Evolutionary conservation across 2,888 invertebrate genomes (phyloP).

Genomic region (Alitta virens): DNA sequence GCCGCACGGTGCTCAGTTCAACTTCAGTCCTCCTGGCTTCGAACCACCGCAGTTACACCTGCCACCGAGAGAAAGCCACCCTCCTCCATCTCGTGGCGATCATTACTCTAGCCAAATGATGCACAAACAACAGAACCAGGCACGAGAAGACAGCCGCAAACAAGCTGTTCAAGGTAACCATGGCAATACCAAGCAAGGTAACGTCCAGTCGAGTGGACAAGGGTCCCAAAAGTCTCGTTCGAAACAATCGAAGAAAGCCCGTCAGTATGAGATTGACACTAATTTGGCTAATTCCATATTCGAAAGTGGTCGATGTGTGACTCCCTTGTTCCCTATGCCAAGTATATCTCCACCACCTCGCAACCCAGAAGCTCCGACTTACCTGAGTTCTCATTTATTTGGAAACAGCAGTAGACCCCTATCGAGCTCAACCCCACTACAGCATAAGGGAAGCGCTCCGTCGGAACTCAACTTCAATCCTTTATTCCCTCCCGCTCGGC

Average conservation of each 20-base stretch:
- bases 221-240: neutral
- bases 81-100: neutral
- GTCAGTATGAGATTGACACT: slow-evolving; percentile 41
- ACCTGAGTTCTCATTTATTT: slow-evolving; percentile 46
- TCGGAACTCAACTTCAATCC: slow-evolving; percentile 40
- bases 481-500: slow-evolving; percentile 41
- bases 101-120: neutral
- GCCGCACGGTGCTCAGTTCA: neutral
- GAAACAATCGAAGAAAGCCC: slow-evolving; percentile 24
- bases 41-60: slow-evolving; percentile 10
- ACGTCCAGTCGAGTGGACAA: neutral
- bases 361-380: slow-evolving; percentile 45
- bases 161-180: neutral
- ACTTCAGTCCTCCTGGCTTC: slow-evolving; percentile 2
- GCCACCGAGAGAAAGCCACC: neutral
- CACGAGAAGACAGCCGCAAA: neutral
- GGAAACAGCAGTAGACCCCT: slow-evolving; percentile 38
- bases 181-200: neutral
- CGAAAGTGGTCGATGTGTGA: slow-evolving; percentile 36
- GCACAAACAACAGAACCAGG: neutral
- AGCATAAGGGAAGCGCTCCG: slow-evolving; percentile 36
- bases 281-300: slow-evolving; percentile 37
- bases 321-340: slow-evolving; percentile 48
- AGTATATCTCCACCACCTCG: slow-evolving; percentile 43
- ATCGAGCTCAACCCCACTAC: slow-evolving; percentile 38